phyloP scores from a whole-genome alignment of 2,888 invertebrate species.

The Quadriops clusia region DNA sequence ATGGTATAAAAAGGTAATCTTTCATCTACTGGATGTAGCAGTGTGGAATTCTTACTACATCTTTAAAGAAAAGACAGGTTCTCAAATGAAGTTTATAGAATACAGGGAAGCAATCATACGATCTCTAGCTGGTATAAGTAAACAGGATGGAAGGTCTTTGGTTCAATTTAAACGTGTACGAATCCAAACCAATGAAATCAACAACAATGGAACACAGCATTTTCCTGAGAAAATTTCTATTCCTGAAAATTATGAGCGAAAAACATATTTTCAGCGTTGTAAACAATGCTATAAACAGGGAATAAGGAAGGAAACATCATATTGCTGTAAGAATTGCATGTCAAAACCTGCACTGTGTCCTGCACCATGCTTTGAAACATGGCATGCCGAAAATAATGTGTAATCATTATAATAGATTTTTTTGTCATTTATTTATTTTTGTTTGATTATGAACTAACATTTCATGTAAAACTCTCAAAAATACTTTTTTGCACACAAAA shows the following conservation, averaged over 20 bases:
- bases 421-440: conserved; percentile 14
- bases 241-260: conserved; percentile 17
- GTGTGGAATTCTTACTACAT: conserved; percentile 23
- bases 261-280: conserved; percentile 16
- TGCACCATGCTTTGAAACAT: conserved; percentile 13
- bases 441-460: conserved; percentile 11
- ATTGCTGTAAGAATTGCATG: conserved; percentile 16
- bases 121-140: conserved; percentile 17
- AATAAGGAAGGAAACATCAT: conserved; percentile 16
- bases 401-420: conserved; percentile 15
- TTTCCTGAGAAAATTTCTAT: conserved; percentile 16
- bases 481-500: conserved; percentile 10
- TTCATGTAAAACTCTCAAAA: conserved; percentile 10
- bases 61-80: conserved; percentile 18
- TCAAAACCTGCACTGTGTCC: conserved; percentile 17
- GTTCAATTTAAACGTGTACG: conserved; percentile 14
- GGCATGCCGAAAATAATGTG: conserved; percentile 15
- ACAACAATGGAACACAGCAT: no score
- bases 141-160: conserved; percentile 17
- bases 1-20: conserved; percentile 26
- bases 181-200: conserved; percentile 17
- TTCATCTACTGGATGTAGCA: conserved; percentile 23
- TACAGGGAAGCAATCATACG: conserved; percentile 17
- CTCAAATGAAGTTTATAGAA: conserved; percentile 16
- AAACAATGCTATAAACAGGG: conserved; percentile 16